Evolutionary conservation across 2,113 vertebrate genomes (phyloP).

Genomic region (Tenebrosternarchus preto): DNA sequence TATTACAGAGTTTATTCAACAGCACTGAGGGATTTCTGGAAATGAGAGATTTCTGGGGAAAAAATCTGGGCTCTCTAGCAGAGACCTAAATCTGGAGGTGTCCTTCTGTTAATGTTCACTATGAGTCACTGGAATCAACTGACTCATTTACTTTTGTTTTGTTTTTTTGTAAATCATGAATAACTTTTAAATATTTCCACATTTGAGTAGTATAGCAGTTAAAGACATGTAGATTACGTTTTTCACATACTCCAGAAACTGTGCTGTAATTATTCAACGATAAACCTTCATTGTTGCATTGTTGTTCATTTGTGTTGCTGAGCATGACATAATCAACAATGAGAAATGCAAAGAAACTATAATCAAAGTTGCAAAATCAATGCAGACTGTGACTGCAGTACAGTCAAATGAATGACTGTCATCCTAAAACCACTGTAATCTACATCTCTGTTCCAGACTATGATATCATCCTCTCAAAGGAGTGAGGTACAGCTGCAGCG

Average conservation of each 20-base stretch:
- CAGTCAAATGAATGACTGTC: slow-evolving; percentile 49
- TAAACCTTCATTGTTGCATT: neutral
- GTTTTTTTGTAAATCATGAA: neutral
- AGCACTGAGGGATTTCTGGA: slow-evolving; percentile 13
- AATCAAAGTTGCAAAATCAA: no score
- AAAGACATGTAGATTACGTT: neutral
- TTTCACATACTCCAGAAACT: neutral
- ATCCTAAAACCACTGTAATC: slow-evolving; percentile 59
- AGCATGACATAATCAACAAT: neutral
- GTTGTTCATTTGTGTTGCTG: no score
- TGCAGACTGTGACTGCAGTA: slow-evolving; percentile 27
- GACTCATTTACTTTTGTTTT: slow-evolving; percentile 24
- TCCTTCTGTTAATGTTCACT: slow-evolving; percentile 7
- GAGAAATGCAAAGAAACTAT: neutral
- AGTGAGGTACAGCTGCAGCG: slow-evolving; percentile 44
- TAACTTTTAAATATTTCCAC: neutral
- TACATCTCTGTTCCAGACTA: slow-evolving; percentile 62
- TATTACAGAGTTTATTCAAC: slow-evolving; percentile 4
- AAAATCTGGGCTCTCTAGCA: slow-evolving; percentile 7
- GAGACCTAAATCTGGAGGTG: slow-evolving; percentile 19
- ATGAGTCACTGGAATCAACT: slow-evolving; percentile 28
- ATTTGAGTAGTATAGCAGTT: neutral
- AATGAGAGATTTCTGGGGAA: slow-evolving; percentile 13
- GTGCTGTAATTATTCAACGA: neutral
- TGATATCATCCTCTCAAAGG: slow-evolving; percentile 69